Evolutionary conservation across 1,140 invertebrate genomes (phyloP).

Genomic region (Eueides isabella): DNA sequence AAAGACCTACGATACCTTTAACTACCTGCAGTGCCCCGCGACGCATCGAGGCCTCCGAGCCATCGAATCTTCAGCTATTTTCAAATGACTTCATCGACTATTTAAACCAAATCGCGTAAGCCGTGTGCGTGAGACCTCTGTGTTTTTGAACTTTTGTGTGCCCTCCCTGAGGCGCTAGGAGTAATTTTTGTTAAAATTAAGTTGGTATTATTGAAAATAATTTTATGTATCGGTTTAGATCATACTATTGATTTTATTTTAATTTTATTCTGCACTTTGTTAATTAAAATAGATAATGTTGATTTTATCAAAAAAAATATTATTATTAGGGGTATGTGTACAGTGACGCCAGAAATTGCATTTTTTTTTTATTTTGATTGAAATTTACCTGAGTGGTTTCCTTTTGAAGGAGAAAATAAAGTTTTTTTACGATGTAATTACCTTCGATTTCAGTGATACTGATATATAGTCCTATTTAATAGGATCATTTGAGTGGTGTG

Average conservation of each 20-base stretch:
- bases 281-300: conserved; percentile 76
- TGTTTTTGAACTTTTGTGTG: conserved; percentile 58
- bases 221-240: conserved; percentile 81
- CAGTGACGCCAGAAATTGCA: conserved; percentile 78
- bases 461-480: conserved; percentile 72
- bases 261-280: conserved; percentile 81
- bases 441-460: conserved; percentile 77
- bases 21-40: conserved; percentile 57
- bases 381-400: conserved; percentile 56
- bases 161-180: conserved; percentile 60
- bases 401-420: conserved; percentile 62
- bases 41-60: conserved; percentile 51
- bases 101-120: conserved; percentile 83
- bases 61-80: conserved; percentile 82
- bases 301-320: conserved; percentile 74
- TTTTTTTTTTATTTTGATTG: conserved; percentile 70
- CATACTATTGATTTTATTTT: conserved; percentile 81
- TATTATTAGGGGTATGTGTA: conserved; percentile 64
- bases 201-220: conserved; percentile 82
- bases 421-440: conserved; percentile 66
- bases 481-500: conserved; percentile 72
- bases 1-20: conserved; percentile 47
- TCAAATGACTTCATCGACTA: conserved; percentile 84
- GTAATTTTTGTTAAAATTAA: conserved; percentile 82
- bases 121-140: conserved; percentile 42